Evolutionary conservation across 2,888 invertebrate genomes (phyloP).

Genomic region (Lumbricus terrestris): DNA sequence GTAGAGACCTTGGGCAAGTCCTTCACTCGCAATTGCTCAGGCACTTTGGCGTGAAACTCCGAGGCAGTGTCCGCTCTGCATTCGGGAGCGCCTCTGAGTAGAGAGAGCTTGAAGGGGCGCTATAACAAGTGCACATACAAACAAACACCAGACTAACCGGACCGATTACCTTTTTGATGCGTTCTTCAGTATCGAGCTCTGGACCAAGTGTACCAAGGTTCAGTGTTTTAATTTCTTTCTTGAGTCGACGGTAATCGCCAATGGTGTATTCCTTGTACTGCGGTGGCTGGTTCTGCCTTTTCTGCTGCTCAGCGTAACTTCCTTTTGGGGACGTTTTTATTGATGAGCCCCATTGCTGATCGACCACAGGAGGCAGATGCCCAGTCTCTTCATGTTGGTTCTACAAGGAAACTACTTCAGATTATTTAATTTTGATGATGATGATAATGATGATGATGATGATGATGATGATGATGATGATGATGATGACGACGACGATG

Average conservation of each 20-base stretch:
- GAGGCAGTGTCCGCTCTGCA: no score
- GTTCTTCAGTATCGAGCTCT: constrained; percentile 50
- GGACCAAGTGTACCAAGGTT: constrained; percentile 55
- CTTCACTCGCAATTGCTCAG: no score
- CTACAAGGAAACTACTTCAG: no score
- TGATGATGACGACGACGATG: no score
- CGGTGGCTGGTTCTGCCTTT: constrained; percentile 34
- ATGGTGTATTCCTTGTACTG: constrained; percentile 54
- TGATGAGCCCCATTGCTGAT: not conserved
- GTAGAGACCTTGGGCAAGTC: no score
- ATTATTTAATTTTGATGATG: no score
- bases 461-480: no score
- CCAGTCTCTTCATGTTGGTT: not conserved
- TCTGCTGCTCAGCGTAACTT: constrained; percentile 28
- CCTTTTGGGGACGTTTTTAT: not conserved
- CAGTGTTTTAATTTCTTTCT: constrained; percentile 47
- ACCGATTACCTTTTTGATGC: not conserved
- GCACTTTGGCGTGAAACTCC: no score
- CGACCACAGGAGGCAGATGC: not conserved
- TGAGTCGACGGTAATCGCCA: constrained; percentile 54
- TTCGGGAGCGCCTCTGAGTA: no score
- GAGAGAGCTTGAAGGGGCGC: no score
- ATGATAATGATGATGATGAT: no score
- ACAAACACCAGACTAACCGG: not conserved
- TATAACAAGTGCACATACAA: no score